A percentile compares a stretch with the other conserved stretches of the same genome.
Evolutionary conservation across 2,797 vertebrate species (phyloP).

Genomic region (Molothrus ater): DNA sequence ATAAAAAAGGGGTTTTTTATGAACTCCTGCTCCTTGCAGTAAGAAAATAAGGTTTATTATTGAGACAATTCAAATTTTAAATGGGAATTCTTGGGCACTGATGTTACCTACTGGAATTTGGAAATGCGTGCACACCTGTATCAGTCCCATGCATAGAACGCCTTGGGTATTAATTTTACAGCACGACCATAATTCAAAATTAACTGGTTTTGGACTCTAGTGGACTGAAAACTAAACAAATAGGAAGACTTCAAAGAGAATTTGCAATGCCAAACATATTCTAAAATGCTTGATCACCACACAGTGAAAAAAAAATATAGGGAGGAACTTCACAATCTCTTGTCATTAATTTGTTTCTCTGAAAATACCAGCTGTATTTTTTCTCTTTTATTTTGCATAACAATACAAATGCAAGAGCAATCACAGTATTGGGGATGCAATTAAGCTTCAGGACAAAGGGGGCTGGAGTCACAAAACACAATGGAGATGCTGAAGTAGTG

Average conservation of each 20-base stretch:
- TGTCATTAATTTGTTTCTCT: conserved; percentile 6
- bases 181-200: background rate
- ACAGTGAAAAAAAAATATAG: background rate
- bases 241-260: background rate
- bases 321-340: background rate
- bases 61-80: background rate
- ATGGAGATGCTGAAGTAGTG: background rate
- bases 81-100: background rate
- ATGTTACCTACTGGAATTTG: background rate
- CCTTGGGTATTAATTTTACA: background rate
- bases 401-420: conserved; percentile 1
- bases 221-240: conserved; percentile 7
- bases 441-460: conserved; percentile 27
- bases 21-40: background rate
- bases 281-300: background rate
- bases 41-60: background rate
- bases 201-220: background rate
- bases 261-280: background rate
- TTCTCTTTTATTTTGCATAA: conserved; percentile 17
- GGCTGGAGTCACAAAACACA: background rate
- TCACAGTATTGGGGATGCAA: background rate
- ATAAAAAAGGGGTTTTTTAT: background rate
- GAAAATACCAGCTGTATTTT: background rate
- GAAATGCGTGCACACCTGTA: background rate
- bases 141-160: background rate